Conservation (phyloP, 2,888 invertebrate genomes). For the Epinotia brunnichana region DNA sequence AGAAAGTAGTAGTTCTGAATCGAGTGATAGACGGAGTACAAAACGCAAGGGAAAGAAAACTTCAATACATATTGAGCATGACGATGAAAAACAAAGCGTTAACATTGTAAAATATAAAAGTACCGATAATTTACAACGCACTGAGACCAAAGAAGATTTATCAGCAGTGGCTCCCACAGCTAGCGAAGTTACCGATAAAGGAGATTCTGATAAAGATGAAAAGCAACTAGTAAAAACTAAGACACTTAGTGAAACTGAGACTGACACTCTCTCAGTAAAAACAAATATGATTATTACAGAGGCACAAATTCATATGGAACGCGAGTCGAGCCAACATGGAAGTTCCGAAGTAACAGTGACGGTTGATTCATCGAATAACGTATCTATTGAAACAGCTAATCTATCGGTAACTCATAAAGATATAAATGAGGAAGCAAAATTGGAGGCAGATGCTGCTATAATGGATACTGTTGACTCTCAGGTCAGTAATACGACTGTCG, state of each 20-base stretch:
- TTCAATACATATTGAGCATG: slow-evolving; percentile 76
- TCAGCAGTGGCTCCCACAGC: slow-evolving; percentile 48
- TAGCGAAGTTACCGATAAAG: slow-evolving; percentile 55
- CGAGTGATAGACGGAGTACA: slow-evolving; percentile 70
- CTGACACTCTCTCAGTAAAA: slow-evolving; percentile 77
- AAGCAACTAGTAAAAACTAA: slow-evolving; percentile 61
- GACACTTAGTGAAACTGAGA: slow-evolving; percentile 77
- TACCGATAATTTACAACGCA: slow-evolving; percentile 54
- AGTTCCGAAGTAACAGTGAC: slow-evolving; percentile 76
- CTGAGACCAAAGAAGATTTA: slow-evolving; percentile 57
- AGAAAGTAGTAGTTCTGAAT: slow-evolving; percentile 76
- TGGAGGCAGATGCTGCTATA: slow-evolving; percentile 38
- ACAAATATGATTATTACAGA: slow-evolving; percentile 80
- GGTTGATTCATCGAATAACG: slow-evolving; percentile 75
- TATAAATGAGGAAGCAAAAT: slow-evolving; percentile 57
- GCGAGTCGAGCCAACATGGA: slow-evolving; percentile 72
- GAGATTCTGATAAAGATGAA: slow-evolving; percentile 59
- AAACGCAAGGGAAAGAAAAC: slow-evolving; percentile 79
- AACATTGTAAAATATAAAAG: slow-evolving; percentile 77
- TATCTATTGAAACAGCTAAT: slow-evolving; percentile 75
- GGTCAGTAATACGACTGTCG: slow-evolving; percentile 44
- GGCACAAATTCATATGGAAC: slow-evolving; percentile 81
- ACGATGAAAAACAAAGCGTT: slow-evolving; percentile 75
- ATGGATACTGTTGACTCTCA: slow-evolving; percentile 41
- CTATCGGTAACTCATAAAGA: slow-evolving; percentile 70